Percentiles rank a stretch among this genome's conserved stretches.
These are phyloP conservation scores for Parotocinclus haroldoi DNA, from an alignment of 2,797 vertebrate species.

Conservation along the genomic window DNA sequence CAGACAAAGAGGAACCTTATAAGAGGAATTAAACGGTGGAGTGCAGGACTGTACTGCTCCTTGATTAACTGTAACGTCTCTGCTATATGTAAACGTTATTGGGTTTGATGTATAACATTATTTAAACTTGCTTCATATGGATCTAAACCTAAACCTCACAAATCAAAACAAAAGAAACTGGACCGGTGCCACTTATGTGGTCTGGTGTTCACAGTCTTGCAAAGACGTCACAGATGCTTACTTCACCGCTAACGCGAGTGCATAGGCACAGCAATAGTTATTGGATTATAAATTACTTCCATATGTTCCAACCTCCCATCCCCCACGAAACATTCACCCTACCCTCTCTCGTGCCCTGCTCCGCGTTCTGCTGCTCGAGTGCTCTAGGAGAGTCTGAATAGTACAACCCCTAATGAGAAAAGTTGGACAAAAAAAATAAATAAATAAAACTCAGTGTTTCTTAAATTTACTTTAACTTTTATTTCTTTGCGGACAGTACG, in stretches of 20 bases:
- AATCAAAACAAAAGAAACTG: neutral
- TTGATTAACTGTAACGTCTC: neutral
- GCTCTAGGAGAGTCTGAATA: no score
- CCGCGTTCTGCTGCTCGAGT: no score
- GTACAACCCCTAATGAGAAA: no score
- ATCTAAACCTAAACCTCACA: neutral
- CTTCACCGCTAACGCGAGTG: slow-evolving; percentile 10
- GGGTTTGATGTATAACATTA: neutral
- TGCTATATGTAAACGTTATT: neutral
- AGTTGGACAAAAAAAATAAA: no score
- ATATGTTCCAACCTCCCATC: slow-evolving; percentile 18
- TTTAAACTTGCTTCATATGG: neutral
- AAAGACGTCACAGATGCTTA: slow-evolving; percentile 7
- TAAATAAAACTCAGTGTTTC: no score
- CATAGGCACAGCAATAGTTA: slow-evolving; percentile 23
- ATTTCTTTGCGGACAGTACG: no score
- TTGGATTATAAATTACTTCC: slow-evolving; percentile 37
- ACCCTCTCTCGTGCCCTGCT: no score
- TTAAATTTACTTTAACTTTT: no score
- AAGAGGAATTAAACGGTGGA: no score
- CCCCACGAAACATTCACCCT: neutral
- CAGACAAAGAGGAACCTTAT: no score
- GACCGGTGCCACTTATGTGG: neutral
- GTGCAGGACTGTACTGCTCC: no score
- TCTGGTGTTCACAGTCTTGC: neutral